These are phyloP conservation scores for Trichonephila clavipes DNA, from an alignment of 1,140 invertebrate genomes.

Conservation along the genomic window DNA sequence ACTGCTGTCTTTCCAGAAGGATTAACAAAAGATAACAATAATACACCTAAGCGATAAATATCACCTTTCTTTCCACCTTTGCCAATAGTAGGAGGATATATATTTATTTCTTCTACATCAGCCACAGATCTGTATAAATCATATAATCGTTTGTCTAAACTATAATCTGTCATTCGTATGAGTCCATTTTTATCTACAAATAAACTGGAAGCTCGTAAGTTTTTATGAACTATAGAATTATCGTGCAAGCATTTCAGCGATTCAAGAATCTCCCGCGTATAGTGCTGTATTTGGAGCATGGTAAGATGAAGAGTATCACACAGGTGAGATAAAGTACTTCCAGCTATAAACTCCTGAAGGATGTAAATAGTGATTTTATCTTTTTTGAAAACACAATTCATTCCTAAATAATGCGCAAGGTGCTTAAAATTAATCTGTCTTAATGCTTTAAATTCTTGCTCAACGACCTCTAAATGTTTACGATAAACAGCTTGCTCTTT, in stretches of 20 bases:
- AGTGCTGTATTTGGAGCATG: conserved; percentile 84
- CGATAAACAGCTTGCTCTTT: conserved; percentile 81
- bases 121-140: conserved; percentile 81
- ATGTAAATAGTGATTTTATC: conserved; percentile 81
- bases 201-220: conserved; percentile 86
- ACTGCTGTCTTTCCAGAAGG: conserved; percentile 78
- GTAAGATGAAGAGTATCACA: conserved; percentile 83
- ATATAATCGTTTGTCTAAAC: conserved; percentile 85
- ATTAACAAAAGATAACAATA: conserved; percentile 79
- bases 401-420: conserved; percentile 87
- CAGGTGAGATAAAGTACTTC: conserved; percentile 82
- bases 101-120: conserved; percentile 78
- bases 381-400: conserved; percentile 84
- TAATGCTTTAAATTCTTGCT: conserved; percentile 61
- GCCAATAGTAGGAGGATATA: conserved; percentile 83
- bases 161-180: conserved; percentile 85
- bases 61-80: conserved; percentile 87
- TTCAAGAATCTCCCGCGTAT: conserved; percentile 85
- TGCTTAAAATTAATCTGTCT: conserved; percentile 85
- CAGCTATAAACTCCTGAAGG: conserved; percentile 85
- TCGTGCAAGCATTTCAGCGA: conserved; percentile 88
- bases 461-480: conserved; percentile 41
- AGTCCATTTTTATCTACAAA: conserved; percentile 84
- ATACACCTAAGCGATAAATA: conserved; percentile 85
- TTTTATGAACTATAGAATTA: conserved; percentile 89